Percentiles rank a stretch among this genome's conserved stretches.
Conservation (phyloP, 2,888 invertebrate species). For the Didymodactylos carnosus region DNA sequence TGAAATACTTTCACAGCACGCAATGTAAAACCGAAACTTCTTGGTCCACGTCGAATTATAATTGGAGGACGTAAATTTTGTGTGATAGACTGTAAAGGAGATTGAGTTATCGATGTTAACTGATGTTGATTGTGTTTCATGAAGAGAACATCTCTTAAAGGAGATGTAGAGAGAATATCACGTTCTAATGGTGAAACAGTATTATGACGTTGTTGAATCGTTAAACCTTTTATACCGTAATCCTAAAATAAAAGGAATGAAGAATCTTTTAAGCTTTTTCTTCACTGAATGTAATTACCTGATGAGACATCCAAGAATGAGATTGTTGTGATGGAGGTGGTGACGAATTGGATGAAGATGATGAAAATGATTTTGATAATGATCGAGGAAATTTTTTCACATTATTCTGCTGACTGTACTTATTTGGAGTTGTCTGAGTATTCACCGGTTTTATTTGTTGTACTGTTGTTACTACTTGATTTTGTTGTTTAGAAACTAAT, state of each 20-base stretch:
- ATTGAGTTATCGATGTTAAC: background rate
- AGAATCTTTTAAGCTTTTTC: background rate
- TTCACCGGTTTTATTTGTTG: background rate
- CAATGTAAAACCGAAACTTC: constrained; percentile 92
- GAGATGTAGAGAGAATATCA: background rate
- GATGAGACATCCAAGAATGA: background rate
- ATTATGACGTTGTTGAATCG: background rate
- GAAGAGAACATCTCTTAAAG: no score
- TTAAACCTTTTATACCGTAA: background rate
- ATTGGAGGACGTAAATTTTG: constrained; percentile 48
- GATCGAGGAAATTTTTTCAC: background rate
- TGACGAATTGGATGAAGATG: background rate
- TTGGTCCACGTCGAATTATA: constrained; percentile 71
- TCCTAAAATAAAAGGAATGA: background rate
- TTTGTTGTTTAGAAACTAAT: background rate
- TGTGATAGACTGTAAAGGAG: background rate
- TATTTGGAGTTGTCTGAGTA: no score
- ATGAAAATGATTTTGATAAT: background rate
- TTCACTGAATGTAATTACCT: background rate
- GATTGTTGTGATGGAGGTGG: background rate
- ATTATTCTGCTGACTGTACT: background rate
- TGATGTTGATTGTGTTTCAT: background rate
- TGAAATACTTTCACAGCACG: constrained; percentile 92
- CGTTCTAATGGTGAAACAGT: background rate
- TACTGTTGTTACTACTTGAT: background rate